Evolutionary conservation across 1,140 invertebrate genomes (phyloP), one percentile per base, ranked within the genome.

Genomic region (Drosophila seguyi): DNA sequence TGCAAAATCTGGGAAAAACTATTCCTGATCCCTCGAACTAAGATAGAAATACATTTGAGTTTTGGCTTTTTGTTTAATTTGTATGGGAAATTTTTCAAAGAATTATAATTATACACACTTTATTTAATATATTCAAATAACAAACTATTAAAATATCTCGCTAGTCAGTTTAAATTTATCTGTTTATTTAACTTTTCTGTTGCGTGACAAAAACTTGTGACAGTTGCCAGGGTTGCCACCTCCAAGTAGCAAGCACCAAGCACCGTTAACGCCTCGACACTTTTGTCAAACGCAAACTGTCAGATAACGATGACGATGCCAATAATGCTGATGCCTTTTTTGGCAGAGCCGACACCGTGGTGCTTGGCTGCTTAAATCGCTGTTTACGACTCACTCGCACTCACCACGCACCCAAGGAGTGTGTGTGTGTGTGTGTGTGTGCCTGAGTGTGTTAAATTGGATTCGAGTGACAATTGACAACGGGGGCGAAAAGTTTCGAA

Each of bases 381-480:
- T 79, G 76, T 73, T 79, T 79, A 79, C 67, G 75, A 72, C 58
- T 72, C 18, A 29, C 59, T 25, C 44, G 29, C 52, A 61, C 44
- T 77, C n/a, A 39, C 57, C 13, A n/a, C n/a, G n/a, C 47, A 41
- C 18, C 39, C 22, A 8, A 18, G 36, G n/a, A n/a, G n/a, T n/a
- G n/a, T n/a, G n/a, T n/a, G n/a, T n/a, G n/a, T n/a, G 58, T 20
- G 67, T 38, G 18, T 20, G 50, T 27, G 66, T 38, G 18, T 20
- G 38, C 25, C 47, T 42, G 41, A 31, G 61, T 81, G 75, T 87
- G 85, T 81, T 60, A 87, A 87, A 87, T 90, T 87, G 84, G 84
- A 84, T 87, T 87, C 83, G 82, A 85, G 84, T 87, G 85, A 74
- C 84, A 87, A 87, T 87, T 87, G 84, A 90, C 84, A 90, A 80